phyloP scores from a whole-genome alignment of 2,888 invertebrate species.

The Cataglyphis altisquamis region DNA sequence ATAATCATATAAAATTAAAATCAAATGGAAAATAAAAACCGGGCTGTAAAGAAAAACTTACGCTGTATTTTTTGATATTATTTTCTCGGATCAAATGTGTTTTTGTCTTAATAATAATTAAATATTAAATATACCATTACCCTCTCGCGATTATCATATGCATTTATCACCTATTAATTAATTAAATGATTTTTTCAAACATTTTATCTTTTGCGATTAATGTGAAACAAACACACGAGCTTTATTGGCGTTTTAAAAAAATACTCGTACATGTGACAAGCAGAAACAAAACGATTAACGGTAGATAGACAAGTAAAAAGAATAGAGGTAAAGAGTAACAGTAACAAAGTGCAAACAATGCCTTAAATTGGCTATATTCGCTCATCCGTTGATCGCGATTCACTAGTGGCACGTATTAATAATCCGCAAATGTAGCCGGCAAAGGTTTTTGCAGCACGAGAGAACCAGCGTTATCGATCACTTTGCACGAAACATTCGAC shows the following conservation, averaged over 20 bases:
- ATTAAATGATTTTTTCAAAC: background rate
- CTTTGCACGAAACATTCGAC: conserved; percentile 66
- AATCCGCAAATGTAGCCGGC: conserved; percentile 62
- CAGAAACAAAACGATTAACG: conserved; percentile 26
- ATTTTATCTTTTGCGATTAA: conserved; percentile 1
- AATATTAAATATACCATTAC: background rate
- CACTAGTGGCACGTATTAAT: conserved; percentile 57
- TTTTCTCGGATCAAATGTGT: background rate
- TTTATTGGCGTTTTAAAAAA: conserved; percentile 9
- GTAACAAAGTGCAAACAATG: conserved; percentile 66
- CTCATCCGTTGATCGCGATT: conserved; percentile 71
- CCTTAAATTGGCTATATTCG: conserved; percentile 71
- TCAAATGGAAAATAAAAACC: background rate
- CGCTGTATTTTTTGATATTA: background rate
- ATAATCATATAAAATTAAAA: background rate
- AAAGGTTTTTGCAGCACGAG: conserved; percentile 63
- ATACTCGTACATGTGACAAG: background rate
- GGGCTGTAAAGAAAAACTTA: background rate
- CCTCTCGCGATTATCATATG: background rate
- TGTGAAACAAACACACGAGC: background rate
- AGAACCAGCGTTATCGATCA: conserved; percentile 61
- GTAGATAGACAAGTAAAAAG: conserved; percentile 2
- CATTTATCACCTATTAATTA: background rate
- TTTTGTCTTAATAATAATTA: background rate
- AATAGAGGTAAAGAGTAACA: conserved; percentile 51